A percentile compares a stretch with the other conserved stretches of the same genome.
Conservation (phyloP, 2,797 vertebrate species). For the Pyrocephalus nanus region DNA sequence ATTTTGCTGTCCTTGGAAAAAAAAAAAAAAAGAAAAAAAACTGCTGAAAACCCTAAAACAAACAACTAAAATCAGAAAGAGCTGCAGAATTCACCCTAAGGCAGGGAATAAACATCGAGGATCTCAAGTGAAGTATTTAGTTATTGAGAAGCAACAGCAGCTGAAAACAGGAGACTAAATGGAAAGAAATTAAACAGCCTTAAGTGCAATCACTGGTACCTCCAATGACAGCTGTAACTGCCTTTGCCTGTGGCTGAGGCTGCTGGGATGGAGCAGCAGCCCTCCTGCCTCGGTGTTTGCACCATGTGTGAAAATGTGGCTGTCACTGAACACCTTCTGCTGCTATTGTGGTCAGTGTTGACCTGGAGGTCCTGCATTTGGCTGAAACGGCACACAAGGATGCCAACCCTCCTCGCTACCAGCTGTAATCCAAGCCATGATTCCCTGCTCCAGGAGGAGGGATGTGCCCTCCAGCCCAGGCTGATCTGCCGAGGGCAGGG, state of each 20-base stretch:
- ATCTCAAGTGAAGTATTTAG: constrained; percentile 35
- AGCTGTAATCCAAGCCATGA: neutral
- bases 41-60: neutral
- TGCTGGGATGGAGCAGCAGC: neutral
- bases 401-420: neutral
- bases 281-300: neutral
- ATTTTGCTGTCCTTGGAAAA: neutral
- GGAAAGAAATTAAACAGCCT: neutral
- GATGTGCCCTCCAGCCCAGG: neutral
- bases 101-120: neutral
- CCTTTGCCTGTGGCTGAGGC: neutral
- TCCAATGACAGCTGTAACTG: neutral
- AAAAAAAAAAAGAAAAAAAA: neutral
- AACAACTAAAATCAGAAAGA: constrained; percentile 21
- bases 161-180: constrained; percentile 13
- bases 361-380: neutral
- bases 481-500: neutral
- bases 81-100: constrained; percentile 12
- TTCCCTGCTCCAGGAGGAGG: neutral
- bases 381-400: neutral
- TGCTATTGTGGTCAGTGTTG: neutral
- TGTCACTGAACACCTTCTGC: neutral
- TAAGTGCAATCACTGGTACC: neutral
- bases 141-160: constrained; percentile 10
- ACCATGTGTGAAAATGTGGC: neutral